Percentiles rank a stretch among this genome's conserved stretches.
Evolutionary conservation across 2,888 invertebrate genomes (phyloP).

Genomic region (Mesopsocus fuscifrons): DNA sequence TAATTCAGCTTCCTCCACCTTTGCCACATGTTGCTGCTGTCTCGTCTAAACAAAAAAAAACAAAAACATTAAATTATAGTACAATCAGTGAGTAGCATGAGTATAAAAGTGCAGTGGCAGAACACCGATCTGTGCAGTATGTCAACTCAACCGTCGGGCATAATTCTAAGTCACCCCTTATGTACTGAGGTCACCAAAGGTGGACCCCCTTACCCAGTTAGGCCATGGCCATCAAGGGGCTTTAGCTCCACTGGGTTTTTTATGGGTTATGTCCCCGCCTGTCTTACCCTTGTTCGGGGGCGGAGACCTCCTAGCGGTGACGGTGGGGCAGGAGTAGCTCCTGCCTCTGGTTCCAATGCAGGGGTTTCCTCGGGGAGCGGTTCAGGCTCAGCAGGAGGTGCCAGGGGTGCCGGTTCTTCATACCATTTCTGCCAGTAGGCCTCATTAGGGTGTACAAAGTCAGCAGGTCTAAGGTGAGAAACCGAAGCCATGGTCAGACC

Average conservation of each 20-base stretch:
- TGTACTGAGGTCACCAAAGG: too few species aligned
- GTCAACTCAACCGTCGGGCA: too few species aligned
- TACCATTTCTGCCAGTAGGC: slow-evolving; percentile 6
- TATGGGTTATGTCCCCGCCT: background rate
- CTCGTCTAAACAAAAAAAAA: background rate
- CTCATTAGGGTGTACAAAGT: slow-evolving; percentile 7
- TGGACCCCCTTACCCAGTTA: too few species aligned
- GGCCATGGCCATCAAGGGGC: too few species aligned
- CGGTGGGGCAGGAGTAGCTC: background rate
- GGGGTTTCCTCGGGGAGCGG: background rate
- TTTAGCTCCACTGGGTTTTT: too few species aligned
- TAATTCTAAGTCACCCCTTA: too few species aligned
- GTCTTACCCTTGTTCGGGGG: background rate
- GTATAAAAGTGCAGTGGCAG: too few species aligned
- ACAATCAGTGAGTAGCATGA: too few species aligned
- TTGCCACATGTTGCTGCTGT: background rate
- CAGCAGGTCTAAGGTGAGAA: background rate
- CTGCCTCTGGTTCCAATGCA: background rate
- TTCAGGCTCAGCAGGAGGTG: background rate
- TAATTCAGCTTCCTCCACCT: background rate
- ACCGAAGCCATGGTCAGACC: too few species aligned
- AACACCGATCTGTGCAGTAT: too few species aligned
- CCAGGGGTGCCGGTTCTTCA: slow-evolving; percentile 8
- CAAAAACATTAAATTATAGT: too few species aligned
- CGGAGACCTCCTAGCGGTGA: background rate